phyloP scores from a whole-genome alignment of 23 tunicate species.

The Botrylloides violaceus region DNA sequence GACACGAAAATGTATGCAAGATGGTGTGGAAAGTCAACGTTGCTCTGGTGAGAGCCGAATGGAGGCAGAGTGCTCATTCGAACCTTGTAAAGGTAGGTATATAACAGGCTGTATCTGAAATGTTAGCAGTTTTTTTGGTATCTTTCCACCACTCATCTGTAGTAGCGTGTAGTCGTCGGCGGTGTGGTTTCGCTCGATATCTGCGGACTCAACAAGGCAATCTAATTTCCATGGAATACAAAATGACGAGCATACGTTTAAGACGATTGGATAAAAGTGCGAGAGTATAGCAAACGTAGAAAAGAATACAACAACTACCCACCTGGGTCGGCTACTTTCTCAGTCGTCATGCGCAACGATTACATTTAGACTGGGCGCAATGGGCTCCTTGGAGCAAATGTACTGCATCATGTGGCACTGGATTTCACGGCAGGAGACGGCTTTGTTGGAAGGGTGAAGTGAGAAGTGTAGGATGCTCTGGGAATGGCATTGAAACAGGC shows the following conservation, averaged over 20 bases:
- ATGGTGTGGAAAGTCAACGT: conserved; percentile 22
- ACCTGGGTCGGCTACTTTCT: no score
- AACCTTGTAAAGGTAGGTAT: background rate
- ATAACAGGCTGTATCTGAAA: no score
- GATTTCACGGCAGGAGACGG: conserved; percentile 8
- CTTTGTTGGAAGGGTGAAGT: conserved; percentile 6
- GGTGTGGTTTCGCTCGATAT: no score
- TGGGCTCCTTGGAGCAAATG: conserved; percentile 39
- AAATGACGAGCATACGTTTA: no score
- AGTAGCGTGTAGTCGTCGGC: no score
- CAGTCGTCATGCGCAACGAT: no score
- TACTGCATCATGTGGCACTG: conserved; percentile 41
- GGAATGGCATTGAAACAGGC: conserved; percentile 7
- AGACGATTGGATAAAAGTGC: no score
- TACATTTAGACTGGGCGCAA: conserved; percentile 20
- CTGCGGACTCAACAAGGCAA: no score
- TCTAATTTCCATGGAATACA: no score
- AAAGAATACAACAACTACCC: no score
- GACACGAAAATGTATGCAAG: conserved; percentile 37
- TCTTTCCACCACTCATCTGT: no score
- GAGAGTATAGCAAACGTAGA: no score
- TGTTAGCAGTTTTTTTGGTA: background rate
- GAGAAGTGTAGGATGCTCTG: background rate
- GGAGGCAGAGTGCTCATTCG: background rate
- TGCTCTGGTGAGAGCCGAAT: conserved; percentile 23